Conservation (phyloP, 2,888 invertebrate species). For the Polymixis flavicincta region DNA sequence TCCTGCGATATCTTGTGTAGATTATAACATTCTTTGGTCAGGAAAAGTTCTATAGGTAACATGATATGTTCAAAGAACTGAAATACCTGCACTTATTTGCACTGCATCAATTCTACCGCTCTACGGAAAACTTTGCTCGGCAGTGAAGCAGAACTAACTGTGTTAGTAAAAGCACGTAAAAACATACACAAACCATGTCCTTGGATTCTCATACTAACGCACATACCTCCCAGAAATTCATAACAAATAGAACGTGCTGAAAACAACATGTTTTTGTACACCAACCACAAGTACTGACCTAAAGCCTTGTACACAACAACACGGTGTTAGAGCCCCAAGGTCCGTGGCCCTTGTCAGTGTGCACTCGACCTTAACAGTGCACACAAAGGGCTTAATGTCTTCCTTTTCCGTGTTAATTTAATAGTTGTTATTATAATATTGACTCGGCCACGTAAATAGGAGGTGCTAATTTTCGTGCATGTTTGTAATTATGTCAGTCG, state of each 20-base stretch:
- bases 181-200: slow-evolving; percentile 20
- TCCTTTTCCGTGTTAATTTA: slow-evolving; percentile 64
- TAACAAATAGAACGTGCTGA: slow-evolving; percentile 40
- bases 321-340: slow-evolving; percentile 55
- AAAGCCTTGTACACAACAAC: slow-evolving; percentile 58
- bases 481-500: slow-evolving; percentile 5
- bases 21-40: not conserved
- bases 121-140: not conserved
- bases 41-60: too few relatives aligned
- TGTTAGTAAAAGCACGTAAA: slow-evolving; percentile 25
- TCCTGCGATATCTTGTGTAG: not conserved
- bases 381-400: slow-evolving; percentile 60
- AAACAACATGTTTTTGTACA: slow-evolving; percentile 24
- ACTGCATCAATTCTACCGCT: not conserved
- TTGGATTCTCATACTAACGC: slow-evolving; percentile 16
- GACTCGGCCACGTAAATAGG: slow-evolving; percentile 39
- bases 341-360: slow-evolving; percentile 58
- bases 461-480: slow-evolving; percentile 39
- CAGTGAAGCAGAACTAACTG: slow-evolving; percentile 1
- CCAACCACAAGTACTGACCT: slow-evolving; percentile 44
- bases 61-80: not conserved
- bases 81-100: not conserved
- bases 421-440: slow-evolving; percentile 64
- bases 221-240: slow-evolving; percentile 8
- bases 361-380: slow-evolving; percentile 63